Evolutionary conservation across 2,113 vertebrate species (phyloP).

Genomic region (Odocoileus hemionus): DNA sequence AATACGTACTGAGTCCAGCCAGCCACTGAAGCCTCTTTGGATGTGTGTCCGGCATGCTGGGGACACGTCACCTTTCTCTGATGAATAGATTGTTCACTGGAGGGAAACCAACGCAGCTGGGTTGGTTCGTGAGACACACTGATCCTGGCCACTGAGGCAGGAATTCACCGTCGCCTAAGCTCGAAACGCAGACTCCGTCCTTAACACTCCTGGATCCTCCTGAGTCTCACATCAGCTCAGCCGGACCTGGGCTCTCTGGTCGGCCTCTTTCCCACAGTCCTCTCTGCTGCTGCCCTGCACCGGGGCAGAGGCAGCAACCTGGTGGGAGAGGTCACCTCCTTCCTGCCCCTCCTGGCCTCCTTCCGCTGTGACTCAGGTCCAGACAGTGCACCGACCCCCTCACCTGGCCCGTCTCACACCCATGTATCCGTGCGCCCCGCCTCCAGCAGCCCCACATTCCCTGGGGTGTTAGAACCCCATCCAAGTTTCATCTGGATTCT

Average conservation of each 20-base stretch:
- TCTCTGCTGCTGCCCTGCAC: not conserved
- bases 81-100: not conserved
- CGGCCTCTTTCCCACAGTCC: not conserved
- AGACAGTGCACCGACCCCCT: not conserved
- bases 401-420: not conserved
- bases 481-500: not conserved
- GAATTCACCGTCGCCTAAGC: not conserved
- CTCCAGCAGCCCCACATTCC: not conserved
- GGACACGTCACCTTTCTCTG: not conserved
- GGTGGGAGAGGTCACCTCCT: not conserved
- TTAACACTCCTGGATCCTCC: not conserved
- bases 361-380: not conserved
- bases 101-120: not conserved
- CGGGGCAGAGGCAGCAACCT: not conserved
- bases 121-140: not conserved
- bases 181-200: not conserved
- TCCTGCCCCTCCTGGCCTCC: not conserved
- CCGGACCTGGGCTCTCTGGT: not conserved
- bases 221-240: not conserved
- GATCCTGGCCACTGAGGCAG: not conserved
- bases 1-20: not conserved
- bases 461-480: not conserved
- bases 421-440: rapidly evolving
- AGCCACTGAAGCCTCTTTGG: not conserved
- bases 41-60: not conserved